Evolutionary conservation across 1,140 invertebrate species (phyloP).

Genomic region (Heliconius melpomene): DNA sequence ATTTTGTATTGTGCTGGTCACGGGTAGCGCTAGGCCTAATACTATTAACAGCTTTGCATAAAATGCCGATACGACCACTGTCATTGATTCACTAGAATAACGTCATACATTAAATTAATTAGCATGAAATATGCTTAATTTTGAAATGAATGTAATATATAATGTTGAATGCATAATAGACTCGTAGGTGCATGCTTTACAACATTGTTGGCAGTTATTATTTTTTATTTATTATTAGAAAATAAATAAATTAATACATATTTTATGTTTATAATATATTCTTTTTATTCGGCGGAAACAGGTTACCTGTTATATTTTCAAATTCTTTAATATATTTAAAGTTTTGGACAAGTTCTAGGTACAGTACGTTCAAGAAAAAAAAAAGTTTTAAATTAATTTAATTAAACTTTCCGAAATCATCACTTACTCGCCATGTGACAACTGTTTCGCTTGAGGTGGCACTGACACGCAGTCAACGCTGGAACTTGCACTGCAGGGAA

Average conservation of each 20-base stretch:
- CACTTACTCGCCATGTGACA: conserved; percentile 73
- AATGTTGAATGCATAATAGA: no score
- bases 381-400: no score
- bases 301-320: no score
- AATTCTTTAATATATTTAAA: no score
- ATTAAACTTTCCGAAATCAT: not conserved
- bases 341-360: no score
- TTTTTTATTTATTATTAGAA: no score
- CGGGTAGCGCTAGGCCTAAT: conserved; percentile 70
- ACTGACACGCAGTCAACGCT: conserved; percentile 55
- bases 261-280: no score
- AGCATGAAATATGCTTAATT: conserved; percentile 47
- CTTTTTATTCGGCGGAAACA: no score
- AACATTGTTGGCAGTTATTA: no score
- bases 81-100: conserved; percentile 80
- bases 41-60: conserved; percentile 79
- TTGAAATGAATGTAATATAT: conserved; percentile 25
- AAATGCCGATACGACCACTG: conserved; percentile 74
- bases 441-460: conserved; percentile 36
- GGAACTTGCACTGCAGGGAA: conserved; percentile 62
- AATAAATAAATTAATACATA: no score
- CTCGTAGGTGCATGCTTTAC: no score
- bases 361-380: no score
- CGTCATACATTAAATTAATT: conserved; percentile 68
- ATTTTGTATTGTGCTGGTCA: conserved; percentile 78